These are phyloP conservation scores for Drosophila dunni DNA, from an alignment of 1,140 invertebrate species.

Conservation along the genomic window DNA sequence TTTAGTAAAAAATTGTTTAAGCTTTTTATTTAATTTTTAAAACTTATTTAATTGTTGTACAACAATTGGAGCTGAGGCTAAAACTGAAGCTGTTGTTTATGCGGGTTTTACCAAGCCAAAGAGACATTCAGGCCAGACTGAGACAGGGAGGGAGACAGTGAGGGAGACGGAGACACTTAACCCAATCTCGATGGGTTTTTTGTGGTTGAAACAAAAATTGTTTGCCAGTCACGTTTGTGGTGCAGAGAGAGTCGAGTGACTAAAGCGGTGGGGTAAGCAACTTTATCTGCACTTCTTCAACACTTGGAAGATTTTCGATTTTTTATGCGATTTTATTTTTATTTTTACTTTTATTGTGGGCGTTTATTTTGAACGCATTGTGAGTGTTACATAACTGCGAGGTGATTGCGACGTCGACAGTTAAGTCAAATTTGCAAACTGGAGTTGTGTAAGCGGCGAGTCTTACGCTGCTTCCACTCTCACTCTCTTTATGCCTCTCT, in stretches of 20 bases:
- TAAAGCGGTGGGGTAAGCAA: constrained; percentile 21
- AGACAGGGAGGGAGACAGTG: not conserved
- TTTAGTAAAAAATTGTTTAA: constrained; percentile 46
- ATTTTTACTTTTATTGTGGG: constrained; percentile 55
- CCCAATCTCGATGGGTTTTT: constrained; percentile 57
- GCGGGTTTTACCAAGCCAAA: constrained; percentile 46
- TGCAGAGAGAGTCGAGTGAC: constrained; percentile 47
- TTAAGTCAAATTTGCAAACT: constrained; percentile 51
- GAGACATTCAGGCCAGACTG: constrained; percentile 2
- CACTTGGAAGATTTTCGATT: constrained; percentile 14
- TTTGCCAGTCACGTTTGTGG: constrained; percentile 76
- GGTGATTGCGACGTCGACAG: constrained; percentile 28
- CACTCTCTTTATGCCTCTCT: not conserved
- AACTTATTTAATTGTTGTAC: constrained; percentile 26
- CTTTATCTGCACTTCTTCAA: constrained; percentile 67
- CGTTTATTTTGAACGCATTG: constrained; percentile 72
- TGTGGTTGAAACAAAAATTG: constrained; percentile 71
- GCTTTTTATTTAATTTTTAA: constrained; percentile 34
- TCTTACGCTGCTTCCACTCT: not conserved
- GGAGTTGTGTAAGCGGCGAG: constrained; percentile 50
- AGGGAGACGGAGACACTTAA: constrained; percentile 42
- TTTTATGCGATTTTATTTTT: constrained; percentile 8
- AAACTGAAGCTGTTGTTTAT: constrained; percentile 33
- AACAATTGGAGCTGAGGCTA: constrained; percentile 7
- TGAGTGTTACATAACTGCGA: constrained; percentile 67